Evolutionary conservation across 1,140 invertebrate genomes (phyloP), one percentile per base, ranked within the genome.

Genomic region (Drosophila athabasca): DNA sequence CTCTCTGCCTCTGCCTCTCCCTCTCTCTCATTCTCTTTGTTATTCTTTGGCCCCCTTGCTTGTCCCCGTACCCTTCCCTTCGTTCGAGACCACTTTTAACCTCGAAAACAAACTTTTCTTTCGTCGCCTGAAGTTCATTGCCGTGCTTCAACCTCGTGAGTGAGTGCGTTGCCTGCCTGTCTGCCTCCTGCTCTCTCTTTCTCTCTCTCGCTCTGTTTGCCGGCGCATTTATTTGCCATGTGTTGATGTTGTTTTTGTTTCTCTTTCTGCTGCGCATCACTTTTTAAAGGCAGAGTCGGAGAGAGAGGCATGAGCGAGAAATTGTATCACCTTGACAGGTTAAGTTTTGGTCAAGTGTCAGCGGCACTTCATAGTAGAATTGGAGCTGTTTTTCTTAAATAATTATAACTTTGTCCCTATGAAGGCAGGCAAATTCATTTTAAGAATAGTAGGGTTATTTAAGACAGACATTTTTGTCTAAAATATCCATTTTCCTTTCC

Each of bases 31-130:
- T 11, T 13, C 35, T 13, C 35, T 39, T 5, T 39, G 35, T 15
- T 15, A 43, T 15, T n/a, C 13, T 17, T 46, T 15, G n/a, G 9
- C 15, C 9, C 24, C 41, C 11, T 29, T 31, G 51, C 41, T 13
- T 35, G 35, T 8, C n/a, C 39, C 52, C 67, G 52, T 39, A 29
- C 45, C 29, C 51, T 29, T 9, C 17, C 45, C 52, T n/a, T 49
- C 26, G 29, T 24, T 35, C 45, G 7, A 15, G 51, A 39, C 39
- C 60, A 77, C 39, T 62, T 83, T 72, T 65, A 82, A 75, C 83
- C 83, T 88, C 83, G 82, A 87, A 85, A 80, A 80, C 66, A 88
- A 87, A 82, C 68, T 87, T 85, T 81, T 65, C 64, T 73, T 65
- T 54, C 46, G 64, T 67, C 78, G 64, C 51, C 77, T 13, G 79